Evolutionary conservation across 2,113 vertebrate species (phyloP), one percentile per base, ranked within the genome.

Genomic region (Anas platyrhynchos): DNA sequence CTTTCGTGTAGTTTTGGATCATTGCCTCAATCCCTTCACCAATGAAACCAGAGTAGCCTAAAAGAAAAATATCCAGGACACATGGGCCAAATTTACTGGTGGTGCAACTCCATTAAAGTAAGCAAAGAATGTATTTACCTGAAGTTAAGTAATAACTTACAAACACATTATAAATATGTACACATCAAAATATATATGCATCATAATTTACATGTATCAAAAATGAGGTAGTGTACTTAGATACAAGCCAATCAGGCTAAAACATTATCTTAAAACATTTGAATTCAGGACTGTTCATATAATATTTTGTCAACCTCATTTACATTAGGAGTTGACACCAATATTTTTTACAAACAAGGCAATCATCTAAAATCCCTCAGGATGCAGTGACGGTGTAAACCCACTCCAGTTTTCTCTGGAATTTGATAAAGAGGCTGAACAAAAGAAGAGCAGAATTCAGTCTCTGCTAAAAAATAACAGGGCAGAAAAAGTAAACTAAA

Each of bases 1-100:
- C 50, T 74, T 91, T 92, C 38, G 69, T 32, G 34, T 84, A 91
- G 55, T 81, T 92, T 85, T 78, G 79, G 87, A 74, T 81, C 38
- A 68, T 34, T 91, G 87, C 79, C 71, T 87, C 71, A 55, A 69
- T 41, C 26, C 21, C 75, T 83, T 92, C 80, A 82, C 41, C 54
- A 82, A 26, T 56, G 32, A 94, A 92, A 83, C 23, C 1, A n/a
- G 55, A 68, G 13, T 16, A 68, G 46, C 7, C 29, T 76, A 62
- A 67, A 48, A 83, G 34, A 52, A 89, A 92, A 89, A 84, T 27
- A 76, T 63, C n/a, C 38, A 74, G 59, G 48, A 38, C 41, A 48
- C 7, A 71, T 4, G 8, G 29, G 17, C 23, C 41, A 72, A 61
- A 71, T 72, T 46, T 80, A 71, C 63, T 54, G 14, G 17, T 68